phyloP scores from a whole-genome alignment of 2,113 vertebrate species.

The Catharus minimus region DNA sequence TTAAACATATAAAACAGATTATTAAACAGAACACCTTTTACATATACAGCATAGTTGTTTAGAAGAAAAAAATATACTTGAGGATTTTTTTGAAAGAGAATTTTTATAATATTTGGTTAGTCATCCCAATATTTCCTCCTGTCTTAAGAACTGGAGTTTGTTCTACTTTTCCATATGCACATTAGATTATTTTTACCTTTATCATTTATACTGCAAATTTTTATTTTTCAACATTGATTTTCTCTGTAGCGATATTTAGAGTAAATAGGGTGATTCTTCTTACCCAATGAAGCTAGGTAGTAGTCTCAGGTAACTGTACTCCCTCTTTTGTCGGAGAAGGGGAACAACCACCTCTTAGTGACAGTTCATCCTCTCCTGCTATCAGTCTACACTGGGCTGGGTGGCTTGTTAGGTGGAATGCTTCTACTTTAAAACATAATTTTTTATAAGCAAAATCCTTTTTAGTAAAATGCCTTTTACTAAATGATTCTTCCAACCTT shows the following conservation, averaged over 20 bases:
- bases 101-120: not conserved
- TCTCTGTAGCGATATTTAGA: not conserved
- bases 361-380: accelerated
- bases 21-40: not conserved
- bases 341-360: not conserved
- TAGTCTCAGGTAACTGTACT: not conserved
- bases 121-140: not conserved
- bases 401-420: not conserved
- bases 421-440: not conserved
- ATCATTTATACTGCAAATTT: not conserved
- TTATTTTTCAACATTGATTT: not conserved
- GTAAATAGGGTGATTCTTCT: not conserved
- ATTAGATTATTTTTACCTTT: not conserved
- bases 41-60: not conserved
- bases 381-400: not conserved
- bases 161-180: not conserved
- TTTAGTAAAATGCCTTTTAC: not conserved
- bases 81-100: not conserved
- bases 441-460: not conserved
- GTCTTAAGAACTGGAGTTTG: not conserved
- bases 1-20: not conserved
- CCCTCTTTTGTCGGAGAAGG: not conserved
- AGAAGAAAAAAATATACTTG: not conserved
- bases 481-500: not conserved
- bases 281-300: not conserved